Evolutionary conservation across 2,888 invertebrate species (phyloP).

Genomic region (Macrosoma leucophasiata): DNA sequence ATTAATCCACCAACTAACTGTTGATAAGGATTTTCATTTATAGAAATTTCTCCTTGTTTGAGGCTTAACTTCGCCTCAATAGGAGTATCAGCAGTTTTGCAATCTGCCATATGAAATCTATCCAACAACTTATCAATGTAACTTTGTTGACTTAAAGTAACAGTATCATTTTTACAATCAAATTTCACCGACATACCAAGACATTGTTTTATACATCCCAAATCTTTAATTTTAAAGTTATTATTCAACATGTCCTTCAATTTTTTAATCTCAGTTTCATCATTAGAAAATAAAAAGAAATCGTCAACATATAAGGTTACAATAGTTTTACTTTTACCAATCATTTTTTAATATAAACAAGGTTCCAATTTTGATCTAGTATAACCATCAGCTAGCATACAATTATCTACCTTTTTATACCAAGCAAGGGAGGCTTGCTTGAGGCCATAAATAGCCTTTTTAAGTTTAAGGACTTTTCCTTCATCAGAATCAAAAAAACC

Average conservation of each 20-base stretch:
- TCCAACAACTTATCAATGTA: constrained; percentile 17
- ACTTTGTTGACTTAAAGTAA: constrained; percentile 16
- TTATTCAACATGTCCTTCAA: constrained; percentile 11
- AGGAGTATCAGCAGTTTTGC: constrained; percentile 18
- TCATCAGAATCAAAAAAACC: constrained; percentile 4
- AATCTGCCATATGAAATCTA: constrained; percentile 14
- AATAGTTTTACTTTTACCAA: constrained; percentile 9
- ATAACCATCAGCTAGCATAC: constrained; percentile 14
- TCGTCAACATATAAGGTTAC: constrained; percentile 12
- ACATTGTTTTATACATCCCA: constrained; percentile 17
- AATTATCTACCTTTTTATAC: constrained; percentile 18
- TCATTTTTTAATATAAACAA: too few relatives aligned
- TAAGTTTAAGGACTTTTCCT: constrained; percentile 8
- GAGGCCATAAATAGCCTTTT: constrained; percentile 12
- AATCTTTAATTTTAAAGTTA: constrained; percentile 18
- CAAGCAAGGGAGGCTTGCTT: constrained; percentile 17
- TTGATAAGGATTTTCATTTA: constrained; percentile 13
- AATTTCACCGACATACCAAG: constrained; percentile 16
- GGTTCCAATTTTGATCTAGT: constrained; percentile 13
- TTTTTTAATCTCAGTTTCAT: constrained; percentile 5
- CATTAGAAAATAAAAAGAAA: constrained; percentile 12
- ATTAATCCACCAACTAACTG: constrained; percentile 13
- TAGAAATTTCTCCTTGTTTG: constrained; percentile 8
- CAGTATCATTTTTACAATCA: constrained; percentile 13
- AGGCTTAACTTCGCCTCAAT: constrained; percentile 14